Evolutionary conservation across 2,888 invertebrate genomes (phyloP), one percentile per base, ranked within the genome.

Genomic region (Nasonovia ribisnigri): DNA sequence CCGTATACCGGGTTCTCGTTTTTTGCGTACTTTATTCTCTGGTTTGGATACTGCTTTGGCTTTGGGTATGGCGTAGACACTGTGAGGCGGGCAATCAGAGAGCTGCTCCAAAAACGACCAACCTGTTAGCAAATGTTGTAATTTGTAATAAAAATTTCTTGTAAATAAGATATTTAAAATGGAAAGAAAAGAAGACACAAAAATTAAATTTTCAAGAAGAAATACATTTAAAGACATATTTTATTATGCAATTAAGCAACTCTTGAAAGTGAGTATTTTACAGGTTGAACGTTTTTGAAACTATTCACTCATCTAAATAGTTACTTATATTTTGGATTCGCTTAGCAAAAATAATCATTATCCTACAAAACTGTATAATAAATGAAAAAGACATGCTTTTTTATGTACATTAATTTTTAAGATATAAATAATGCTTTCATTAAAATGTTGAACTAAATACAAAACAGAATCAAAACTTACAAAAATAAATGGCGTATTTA

Each of bases 1-100:
- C 95, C 98, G 98, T 0, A 98, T 98, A 96, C 92, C 94, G 3
- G 90, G 86, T 86, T 93, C 93, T 86, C 93, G 93, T 87, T 87
- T 90, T 94, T 93, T 93, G 26, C 94, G 92, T 8, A 94, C 92
- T 92, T 94, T 94, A 88, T 84, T 91, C 26, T 92, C 92, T 92
- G 94, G 94, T 92, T 94, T 92, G 92, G 88, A 60, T 57, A 90
- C 43, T 60, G 94, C 46, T 92, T 94, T 94, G 92, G 67, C 88
- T 92, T 94, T 92, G 89, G 94, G 92, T 94, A 93, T 93, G 93
- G 93, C 93, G 90, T 93, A 93, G 93, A 93, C 90, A 90, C 93
- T 93, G 93, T 93, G 93, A 90, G 93, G 93, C 86, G 93, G 92
- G 89, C 94, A 92, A 91, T 92, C 94, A 89, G 94, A 91, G 84